Percentiles rank a stretch among this genome's conserved stretches.
These are phyloP conservation scores for Pimephales promelas DNA, from an alignment of 2,113 vertebrate species.

Conservation along the genomic window DNA sequence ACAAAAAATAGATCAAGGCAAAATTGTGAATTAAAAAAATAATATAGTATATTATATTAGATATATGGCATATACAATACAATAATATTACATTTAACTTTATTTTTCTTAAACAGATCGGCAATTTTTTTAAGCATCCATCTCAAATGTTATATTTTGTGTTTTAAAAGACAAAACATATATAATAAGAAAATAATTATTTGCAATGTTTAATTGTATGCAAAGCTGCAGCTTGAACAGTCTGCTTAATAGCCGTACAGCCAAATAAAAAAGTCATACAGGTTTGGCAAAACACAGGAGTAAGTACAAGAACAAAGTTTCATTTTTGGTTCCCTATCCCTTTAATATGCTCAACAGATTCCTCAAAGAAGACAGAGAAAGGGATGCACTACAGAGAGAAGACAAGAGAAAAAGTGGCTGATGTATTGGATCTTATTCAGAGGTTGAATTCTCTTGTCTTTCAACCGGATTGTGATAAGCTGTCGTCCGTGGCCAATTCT, in stretches of 20 bases:
- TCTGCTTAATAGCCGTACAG: not conserved
- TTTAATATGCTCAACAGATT: constrained; percentile 47
- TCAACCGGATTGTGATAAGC: constrained; percentile 15
- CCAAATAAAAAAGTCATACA: not conserved
- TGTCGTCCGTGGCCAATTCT: constrained; percentile 30
- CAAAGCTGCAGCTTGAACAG: not conserved
- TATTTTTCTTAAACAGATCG: too few species aligned
- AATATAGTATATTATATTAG: too few species aligned
- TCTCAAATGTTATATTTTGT: not conserved
- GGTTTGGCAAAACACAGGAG: not conserved
- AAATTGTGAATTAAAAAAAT: too few species aligned
- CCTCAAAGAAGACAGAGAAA: constrained; percentile 21
- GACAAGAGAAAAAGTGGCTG: constrained; percentile 37
- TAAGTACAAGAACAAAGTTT: not conserved
- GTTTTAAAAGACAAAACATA: not conserved
- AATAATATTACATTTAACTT: too few species aligned
- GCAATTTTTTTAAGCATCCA: not conserved
- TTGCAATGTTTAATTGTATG: not conserved
- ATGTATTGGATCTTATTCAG: constrained; percentile 42
- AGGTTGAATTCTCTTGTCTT: constrained; percentile 31
- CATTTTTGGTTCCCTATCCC: not conserved
- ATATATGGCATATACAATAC: too few species aligned
- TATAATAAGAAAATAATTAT: not conserved
- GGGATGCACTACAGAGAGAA: not conserved
- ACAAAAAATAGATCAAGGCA: not conserved